Base-by-base conservation (phyloP, 2,113 vertebrate genomes). In the Epinephelus cyanopodus region DNA sequence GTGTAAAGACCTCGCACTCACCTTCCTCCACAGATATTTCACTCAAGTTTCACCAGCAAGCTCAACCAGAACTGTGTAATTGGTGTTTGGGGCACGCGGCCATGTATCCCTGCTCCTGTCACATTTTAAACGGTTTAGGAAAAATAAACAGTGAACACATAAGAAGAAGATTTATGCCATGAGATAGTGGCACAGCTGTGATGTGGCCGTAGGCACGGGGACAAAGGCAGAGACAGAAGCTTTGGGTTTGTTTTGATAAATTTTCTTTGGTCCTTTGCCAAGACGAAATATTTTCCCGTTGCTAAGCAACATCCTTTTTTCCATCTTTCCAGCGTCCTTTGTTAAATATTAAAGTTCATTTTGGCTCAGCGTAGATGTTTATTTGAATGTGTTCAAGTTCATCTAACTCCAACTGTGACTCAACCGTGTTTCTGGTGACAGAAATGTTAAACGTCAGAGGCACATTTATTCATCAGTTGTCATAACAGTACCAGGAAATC, bases 291-390 rank as follows among this genome's bases (percentile, higher is more conserved):
- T 56, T 63, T 75, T 23, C 73, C 71, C 3, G 70, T 91, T 89
- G 82, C 88, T 69, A 79, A 62, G 83, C 88, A 89, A 83, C 88
- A 74, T 65, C 72, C 10, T 80, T 90, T 29, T 72, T 79, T 37
- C 42, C 70, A 79, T 81, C 70, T 62, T 45, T 76, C 52, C n/a
- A 54, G 29, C 62, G 82, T 79, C 63, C 74, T 86, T 80, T 82
- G 64, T 85, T 48, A 60, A 80, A 77, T 72, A 18, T 61, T 66
- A 42, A 78, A 66, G 52, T 70, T 85, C 3, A 27, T 68, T 87
- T 79, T 69, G 62, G 53, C 72, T 66, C 45, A 14, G 48, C 45
- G 62, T 58, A 50, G 45, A 63, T 61, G 48, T 65, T 77, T 21
- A 61, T 65, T 19, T 57, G 21, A 67, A 74, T 33, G 39, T 65